Conservation (phyloP, 2,113 vertebrate species). For the Anarhynchus alexandrinus region DNA sequence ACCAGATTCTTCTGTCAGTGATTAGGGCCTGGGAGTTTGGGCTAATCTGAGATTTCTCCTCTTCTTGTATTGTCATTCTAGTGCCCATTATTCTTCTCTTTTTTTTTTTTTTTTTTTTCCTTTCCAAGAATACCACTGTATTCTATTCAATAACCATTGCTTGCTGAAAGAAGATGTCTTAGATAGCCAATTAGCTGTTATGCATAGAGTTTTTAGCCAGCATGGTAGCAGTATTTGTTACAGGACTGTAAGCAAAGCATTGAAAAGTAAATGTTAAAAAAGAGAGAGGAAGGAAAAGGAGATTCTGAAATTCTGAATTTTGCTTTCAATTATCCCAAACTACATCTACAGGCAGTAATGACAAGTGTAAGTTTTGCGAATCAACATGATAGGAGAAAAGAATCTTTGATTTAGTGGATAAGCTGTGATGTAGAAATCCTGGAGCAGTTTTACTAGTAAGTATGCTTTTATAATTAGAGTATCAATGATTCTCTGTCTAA, state of each 20-base stretch:
- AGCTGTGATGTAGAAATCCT: conserved; percentile 52
- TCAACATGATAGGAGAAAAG: conserved; percentile 36
- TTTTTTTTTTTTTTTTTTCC: background rate
- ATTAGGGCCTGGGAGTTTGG: conserved; percentile 36
- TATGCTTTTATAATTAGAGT: conserved; percentile 46
- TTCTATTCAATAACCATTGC: conserved; percentile 50
- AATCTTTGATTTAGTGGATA: conserved; percentile 43
- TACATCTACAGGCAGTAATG: conserved; percentile 22
- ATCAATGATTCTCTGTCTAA: conserved; percentile 15
- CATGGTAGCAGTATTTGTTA: conserved; percentile 58
- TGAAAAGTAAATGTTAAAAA: conserved; percentile 55
- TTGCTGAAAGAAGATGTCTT: conserved; percentile 53
- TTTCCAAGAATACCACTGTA: conserved; percentile 42
- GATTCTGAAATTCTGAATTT: conserved; percentile 53
- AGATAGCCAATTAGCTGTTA: conserved; percentile 64
- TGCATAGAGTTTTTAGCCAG: conserved; percentile 61
- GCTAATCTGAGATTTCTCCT: conserved; percentile 48
- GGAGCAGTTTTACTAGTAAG: conserved; percentile 35
- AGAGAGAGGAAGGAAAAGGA: conserved; percentile 27
- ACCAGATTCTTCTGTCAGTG: conserved; percentile 37
- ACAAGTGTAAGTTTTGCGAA: conserved; percentile 6
- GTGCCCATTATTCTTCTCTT: conserved; percentile 33
- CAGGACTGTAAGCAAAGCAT: conserved; percentile 43
- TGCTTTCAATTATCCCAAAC: conserved; percentile 54
- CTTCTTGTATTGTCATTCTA: conserved; percentile 49